These are phyloP conservation scores for Hippocampus mohnikei DNA, from an alignment of 2,113 vertebrate species.

Conservation along the genomic window DNA sequence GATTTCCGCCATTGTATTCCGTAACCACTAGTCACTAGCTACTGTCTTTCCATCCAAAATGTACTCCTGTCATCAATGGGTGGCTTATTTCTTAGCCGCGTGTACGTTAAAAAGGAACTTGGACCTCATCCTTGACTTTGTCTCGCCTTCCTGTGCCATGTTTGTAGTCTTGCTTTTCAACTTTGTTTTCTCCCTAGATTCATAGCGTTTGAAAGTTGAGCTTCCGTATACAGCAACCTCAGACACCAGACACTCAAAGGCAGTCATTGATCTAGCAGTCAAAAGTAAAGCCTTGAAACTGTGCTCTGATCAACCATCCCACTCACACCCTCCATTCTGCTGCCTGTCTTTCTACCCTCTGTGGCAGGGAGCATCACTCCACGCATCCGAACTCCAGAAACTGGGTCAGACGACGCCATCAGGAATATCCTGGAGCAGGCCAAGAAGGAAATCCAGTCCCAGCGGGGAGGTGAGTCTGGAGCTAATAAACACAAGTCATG, in stretches of 20 bases:
- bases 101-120: constrained; percentile 46
- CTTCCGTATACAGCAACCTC: constrained; percentile 71
- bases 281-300: constrained; percentile 74
- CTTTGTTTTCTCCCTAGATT: constrained; percentile 76
- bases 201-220: constrained; percentile 73
- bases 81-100: constrained; percentile 20
- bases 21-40: no score
- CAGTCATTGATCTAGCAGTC: constrained; percentile 77
- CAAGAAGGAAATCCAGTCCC: constrained; percentile 97
- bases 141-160: constrained; percentile 55
- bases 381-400: constrained; percentile 96
- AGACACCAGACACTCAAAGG: constrained; percentile 75
- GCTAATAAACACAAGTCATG: constrained; percentile 11
- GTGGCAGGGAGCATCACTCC: constrained; percentile 96
- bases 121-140: constrained; percentile 55
- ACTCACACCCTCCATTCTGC: constrained; percentile 55
- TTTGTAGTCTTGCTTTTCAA: constrained; percentile 75
- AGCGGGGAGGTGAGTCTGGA: constrained; percentile 84
- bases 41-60: neutral
- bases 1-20: neutral
- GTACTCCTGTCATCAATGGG: constrained; percentile 2
- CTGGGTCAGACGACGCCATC: constrained; percentile 96
- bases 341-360: constrained; percentile 56
- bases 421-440: constrained; percentile 98
- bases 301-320: constrained; percentile 75